phyloP scores from a whole-genome alignment of 2,888 invertebrate species.

The Nemoura dubitans region DNA sequence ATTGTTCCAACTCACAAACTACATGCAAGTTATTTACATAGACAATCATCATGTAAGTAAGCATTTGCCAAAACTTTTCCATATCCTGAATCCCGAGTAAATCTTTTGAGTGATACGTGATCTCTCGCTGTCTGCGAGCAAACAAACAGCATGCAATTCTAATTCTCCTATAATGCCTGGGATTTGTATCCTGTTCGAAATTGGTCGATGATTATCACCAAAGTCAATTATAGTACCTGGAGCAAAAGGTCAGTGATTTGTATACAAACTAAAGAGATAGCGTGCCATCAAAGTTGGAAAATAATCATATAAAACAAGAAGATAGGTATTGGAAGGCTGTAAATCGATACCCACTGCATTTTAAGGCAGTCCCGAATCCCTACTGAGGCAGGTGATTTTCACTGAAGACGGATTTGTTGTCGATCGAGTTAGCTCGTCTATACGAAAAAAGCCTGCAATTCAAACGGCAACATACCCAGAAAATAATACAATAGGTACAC shows the following conservation, averaged over 20 bases:
- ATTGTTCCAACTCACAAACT: slow-evolving; percentile 22
- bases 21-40: background rate
- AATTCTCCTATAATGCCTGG: background rate
- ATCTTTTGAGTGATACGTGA: background rate
- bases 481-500: background rate
- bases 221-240: background rate
- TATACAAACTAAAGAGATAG: background rate
- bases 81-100: slow-evolving; percentile 18
- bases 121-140: background rate
- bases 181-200: background rate
- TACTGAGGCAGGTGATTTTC: background rate
- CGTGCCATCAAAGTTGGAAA: background rate
- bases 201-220: background rate
- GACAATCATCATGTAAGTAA: background rate
- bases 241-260: background rate
- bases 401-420: background rate
- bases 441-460: background rate
- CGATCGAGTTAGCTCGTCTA: background rate
- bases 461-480: background rate
- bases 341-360: background rate
- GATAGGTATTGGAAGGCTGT: background rate
- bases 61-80: slow-evolving; percentile 20
- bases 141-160: slow-evolving; percentile 7
- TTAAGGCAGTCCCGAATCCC: background rate
- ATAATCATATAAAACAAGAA: background rate